These are phyloP conservation scores for Monopis laevigella DNA, from an alignment of 2,888 invertebrate genomes.

Conservation along the genomic window DNA sequence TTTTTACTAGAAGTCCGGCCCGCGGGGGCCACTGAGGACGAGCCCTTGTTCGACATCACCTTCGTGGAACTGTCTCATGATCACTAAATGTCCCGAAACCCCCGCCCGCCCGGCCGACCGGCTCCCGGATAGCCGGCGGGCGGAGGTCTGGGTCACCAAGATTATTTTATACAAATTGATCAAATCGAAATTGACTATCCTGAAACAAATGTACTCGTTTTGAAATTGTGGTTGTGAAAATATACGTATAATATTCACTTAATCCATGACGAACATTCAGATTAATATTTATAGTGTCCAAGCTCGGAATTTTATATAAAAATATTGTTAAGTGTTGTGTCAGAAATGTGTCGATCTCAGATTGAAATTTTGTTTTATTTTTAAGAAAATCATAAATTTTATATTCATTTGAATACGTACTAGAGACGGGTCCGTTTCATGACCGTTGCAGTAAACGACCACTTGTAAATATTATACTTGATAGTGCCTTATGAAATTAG, in stretches of 20 bases:
- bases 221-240: constrained; percentile 8
- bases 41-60: constrained; percentile 84
- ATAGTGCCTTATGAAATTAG: constrained; percentile 56
- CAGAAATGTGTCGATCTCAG: constrained; percentile 63
- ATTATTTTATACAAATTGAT: no score
- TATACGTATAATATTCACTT: constrained; percentile 10
- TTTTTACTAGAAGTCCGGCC: constrained; percentile 92
- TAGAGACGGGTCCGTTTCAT: no score
- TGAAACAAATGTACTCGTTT: constrained; percentile 1
- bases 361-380: constrained; percentile 54
- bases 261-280: constrained; percentile 9
- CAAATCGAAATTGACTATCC: no score
- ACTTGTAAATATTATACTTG: constrained; percentile 46
- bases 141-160: no score
- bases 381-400: constrained; percentile 48
- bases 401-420: background rate
- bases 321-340: constrained; percentile 48
- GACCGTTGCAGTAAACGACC: constrained; percentile 21
- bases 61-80: constrained; percentile 78
- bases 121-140: background rate
- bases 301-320: constrained; percentile 44
- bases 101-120: constrained; percentile 15
- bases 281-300: constrained; percentile 23
- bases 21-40: constrained; percentile 70
- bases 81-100: no score